Base-by-base conservation (phyloP, 2,797 vertebrate genomes). In the Anas capensis region DNA sequence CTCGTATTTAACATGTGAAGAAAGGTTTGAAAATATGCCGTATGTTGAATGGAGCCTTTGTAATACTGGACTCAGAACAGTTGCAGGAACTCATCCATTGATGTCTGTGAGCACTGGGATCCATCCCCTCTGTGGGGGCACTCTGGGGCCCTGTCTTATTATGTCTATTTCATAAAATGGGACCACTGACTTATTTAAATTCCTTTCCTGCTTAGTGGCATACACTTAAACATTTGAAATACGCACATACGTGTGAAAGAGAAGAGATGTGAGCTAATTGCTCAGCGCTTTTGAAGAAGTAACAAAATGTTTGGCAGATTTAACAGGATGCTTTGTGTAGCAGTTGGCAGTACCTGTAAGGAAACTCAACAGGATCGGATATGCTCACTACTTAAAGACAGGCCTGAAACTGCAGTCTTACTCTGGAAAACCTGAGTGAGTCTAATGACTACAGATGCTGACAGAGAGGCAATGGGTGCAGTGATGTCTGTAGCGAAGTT, bases 401-500 rank as follows among this genome's bases (percentile, higher is more conserved):
- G 46, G n/a, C 46, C 92, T 60, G 88, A 46, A 36, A 40, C 65
- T 56, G 51, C 69, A 21, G 44, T 11, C 57, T 34, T 14, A 11
- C 3, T 54, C 33, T 88, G 62, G 82, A 57, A 49, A 51, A n/a
- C 57, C 19, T 16, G 1, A 3, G 15, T 10, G 33, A 34, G 26
- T 19, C 36, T 54, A n/a, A 49, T 51, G 79, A 71, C 81, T 49
- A 48, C 62, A 44, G 87, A 86, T 65, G 66, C 71, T 81, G 85
- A 58, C 5, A 0, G 80, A 53, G 73, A 56, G 92, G 83, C 90
- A 93, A 90, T 77, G 91, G 49, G 90, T 64, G 80, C 80, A 14
- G 62, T 86, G 76, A 36, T 91, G 85, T 91, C 91, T 95, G 85
- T 76, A 88, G 72, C 66, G 82, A 78, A 94, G 89, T 91, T 89